Evolutionary conservation across 2,888 invertebrate species (phyloP), one percentile per base, ranked within the genome.

Genomic region (Patella depressa): DNA sequence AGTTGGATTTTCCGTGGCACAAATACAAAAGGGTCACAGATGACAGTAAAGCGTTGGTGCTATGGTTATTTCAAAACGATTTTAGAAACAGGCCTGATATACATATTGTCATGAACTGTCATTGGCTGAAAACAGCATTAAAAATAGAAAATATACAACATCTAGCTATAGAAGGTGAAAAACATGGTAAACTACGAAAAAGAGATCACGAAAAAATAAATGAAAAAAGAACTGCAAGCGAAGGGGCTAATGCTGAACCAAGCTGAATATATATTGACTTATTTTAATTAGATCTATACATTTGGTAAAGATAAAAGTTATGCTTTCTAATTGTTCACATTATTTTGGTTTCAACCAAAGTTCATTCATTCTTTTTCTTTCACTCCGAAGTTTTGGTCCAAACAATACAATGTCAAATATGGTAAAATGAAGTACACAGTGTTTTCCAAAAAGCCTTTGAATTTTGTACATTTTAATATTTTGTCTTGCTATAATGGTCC

Each of bases 1-100:
- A 82, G 70, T 82, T 90, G 53, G 85, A 85, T 29, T 88, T 90
- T 65, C 87, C 86, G 3, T 91, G 90, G 90, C 86, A 87, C n/a
- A 88, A 88, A 75, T 85, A 86, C 77, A 81, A 82, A 70, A 86
- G 85, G 72, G 85, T 88, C 4, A 84, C 87, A 15, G 80, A 84
- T 2, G 84, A 83, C 7, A 78, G 80, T 72, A 53, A n/a, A 78
- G 81, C 82, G 29, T 80, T 90, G 53, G 87, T 90, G 53, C 71
- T 85, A 24, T 84, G 84, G 79, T 82, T 88, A 71, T 90, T 91
- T 78, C 83, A 84, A 14, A 87, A 86, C 79, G 83, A 85, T 53
- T 91, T 87, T 81, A 77, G 74, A 54, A 82, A 84, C 45, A 80
- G 91, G n/a, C 89, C 89, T 3, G 86, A 84, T 74, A 86, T 90